phyloP scores from a whole-genome alignment of 1,140 invertebrate genomes.

The Semibalanus balanoides region DNA sequence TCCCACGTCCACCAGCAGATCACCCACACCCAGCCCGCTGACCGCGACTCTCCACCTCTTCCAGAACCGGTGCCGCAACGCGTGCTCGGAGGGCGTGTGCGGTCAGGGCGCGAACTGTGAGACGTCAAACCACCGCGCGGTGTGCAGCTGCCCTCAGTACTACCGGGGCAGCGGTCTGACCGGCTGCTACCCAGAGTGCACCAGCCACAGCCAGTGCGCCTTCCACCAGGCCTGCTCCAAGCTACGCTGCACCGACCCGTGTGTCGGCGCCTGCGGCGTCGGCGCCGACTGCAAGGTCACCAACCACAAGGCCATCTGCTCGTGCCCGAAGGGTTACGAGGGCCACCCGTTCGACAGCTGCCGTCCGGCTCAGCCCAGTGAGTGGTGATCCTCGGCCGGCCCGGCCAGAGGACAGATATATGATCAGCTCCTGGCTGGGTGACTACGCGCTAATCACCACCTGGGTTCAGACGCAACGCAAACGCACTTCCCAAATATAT shows the following conservation, averaged over 20 bases:
- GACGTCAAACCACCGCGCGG: slow-evolving; percentile 22
- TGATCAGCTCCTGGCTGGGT: too few species aligned
- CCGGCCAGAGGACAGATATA: neutral
- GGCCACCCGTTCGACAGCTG: slow-evolving; percentile 57
- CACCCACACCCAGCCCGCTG: neutral
- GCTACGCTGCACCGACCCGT: slow-evolving; percentile 44
- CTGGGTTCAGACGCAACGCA: too few species aligned
- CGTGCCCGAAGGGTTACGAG: slow-evolving; percentile 48
- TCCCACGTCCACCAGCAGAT: too few species aligned
- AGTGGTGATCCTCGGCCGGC: neutral
- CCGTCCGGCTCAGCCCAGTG: slow-evolving; percentile 21
- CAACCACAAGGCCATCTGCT: slow-evolving; percentile 55
- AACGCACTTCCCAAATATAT: neutral
- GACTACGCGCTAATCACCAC: too few species aligned
- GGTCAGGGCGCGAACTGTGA: slow-evolving; percentile 24
- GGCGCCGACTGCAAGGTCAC: slow-evolving; percentile 57
- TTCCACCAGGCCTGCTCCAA: slow-evolving; percentile 42
- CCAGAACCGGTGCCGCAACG: slow-evolving; percentile 25
- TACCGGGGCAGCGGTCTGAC: slow-evolving; percentile 22
- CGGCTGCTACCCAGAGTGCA: slow-evolving; percentile 25
- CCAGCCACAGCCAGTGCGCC: slow-evolving; percentile 44
- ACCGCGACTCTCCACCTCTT: neutral
- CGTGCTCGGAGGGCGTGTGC: slow-evolving; percentile 22
- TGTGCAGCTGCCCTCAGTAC: slow-evolving; percentile 24
- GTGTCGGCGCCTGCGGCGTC: slow-evolving; percentile 45